A percentile compares a stretch with the other conserved stretches of the same genome.
phyloP scores from a whole-genome alignment of 2,888 invertebrate species.

The Gibbula magus region DNA sequence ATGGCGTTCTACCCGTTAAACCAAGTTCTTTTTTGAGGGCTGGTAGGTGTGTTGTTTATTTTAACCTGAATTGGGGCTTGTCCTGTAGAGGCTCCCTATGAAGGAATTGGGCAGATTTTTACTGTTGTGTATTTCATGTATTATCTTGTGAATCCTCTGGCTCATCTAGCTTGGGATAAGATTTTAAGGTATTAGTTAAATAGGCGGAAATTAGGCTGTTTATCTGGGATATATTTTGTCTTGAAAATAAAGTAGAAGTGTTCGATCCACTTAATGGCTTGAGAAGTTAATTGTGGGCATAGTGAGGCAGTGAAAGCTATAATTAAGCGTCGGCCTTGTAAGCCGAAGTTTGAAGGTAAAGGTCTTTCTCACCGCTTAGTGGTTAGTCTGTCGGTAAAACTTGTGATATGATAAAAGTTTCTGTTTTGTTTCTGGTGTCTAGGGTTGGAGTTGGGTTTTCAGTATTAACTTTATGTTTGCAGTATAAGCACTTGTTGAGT shows the following conservation, averaged over 20 bases:
- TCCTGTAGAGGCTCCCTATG: constrained; percentile 82
- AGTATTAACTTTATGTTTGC: constrained; percentile 17
- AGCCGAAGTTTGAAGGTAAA: constrained; percentile 47
- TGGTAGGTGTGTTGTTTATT: constrained; percentile 79
- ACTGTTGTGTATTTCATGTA: constrained; percentile 48
- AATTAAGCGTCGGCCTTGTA: constrained; percentile 50
- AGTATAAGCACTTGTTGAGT: constrained; percentile 47
- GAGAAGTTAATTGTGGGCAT: constrained; percentile 17
- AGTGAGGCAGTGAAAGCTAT: constrained; percentile 3
- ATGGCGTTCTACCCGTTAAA: constrained; percentile 77
- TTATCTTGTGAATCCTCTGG: constrained; percentile 27
- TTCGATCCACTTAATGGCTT: constrained; percentile 31
- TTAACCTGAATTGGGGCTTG: constrained; percentile 85
- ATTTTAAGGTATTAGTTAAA: constrained; percentile 16
- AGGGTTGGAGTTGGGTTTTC: background rate
- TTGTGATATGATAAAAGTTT: background rate
- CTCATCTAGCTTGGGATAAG: constrained; percentile 6
- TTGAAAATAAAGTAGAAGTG: constrained; percentile 24
- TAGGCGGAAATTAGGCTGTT: background rate
- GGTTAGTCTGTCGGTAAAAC: no score
- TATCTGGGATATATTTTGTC: background rate
- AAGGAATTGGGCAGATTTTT: constrained; percentile 41
- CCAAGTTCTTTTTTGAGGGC: constrained; percentile 77
- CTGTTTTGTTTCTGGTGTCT: background rate
- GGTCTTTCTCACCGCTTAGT: constrained; percentile 18